Conservation (phyloP, 1,140 invertebrate species). For the Copidosoma floridanum region DNA sequence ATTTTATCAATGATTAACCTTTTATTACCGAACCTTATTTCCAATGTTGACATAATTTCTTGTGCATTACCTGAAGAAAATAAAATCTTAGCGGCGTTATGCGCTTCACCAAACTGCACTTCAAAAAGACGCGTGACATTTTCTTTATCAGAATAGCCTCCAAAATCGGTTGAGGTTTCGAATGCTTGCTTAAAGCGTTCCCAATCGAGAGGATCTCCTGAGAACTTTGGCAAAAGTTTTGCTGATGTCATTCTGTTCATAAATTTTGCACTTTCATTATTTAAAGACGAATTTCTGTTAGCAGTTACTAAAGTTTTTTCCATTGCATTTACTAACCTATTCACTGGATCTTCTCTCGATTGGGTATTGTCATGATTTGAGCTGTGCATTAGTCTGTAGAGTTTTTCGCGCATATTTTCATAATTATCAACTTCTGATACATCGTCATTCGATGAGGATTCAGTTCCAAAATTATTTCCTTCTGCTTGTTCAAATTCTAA, state of each 20-base stretch:
- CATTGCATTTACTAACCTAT: too few species aligned
- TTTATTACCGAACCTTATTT: constrained; percentile 1
- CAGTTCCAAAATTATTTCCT: too few species aligned
- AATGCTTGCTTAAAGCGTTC: background rate
- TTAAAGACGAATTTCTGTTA: too few species aligned
- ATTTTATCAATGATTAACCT: constrained; percentile 1
- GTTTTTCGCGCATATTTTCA: too few species aligned
- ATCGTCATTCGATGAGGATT: too few species aligned
- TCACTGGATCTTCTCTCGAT: too few species aligned
- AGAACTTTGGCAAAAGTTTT: background rate
- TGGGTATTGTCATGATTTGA: too few species aligned
- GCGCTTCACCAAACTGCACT: background rate
- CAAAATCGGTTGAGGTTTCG: background rate
- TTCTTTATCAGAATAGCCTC: background rate
- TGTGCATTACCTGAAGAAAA: background rate
- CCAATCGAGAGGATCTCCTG: background rate
- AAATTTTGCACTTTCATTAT: background rate
- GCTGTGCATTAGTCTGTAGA: too few species aligned
- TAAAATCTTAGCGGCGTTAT: background rate
- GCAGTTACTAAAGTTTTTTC: too few species aligned
- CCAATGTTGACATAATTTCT: background rate
- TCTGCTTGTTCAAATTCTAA: too few species aligned
- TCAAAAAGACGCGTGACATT: background rate
- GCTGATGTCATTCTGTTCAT: background rate
- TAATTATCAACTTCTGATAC: too few species aligned